Evolutionary conservation across 2,888 invertebrate species (phyloP), one percentile per base, ranked within the genome.

Genomic region (Tanytarsus gracilentus): DNA sequence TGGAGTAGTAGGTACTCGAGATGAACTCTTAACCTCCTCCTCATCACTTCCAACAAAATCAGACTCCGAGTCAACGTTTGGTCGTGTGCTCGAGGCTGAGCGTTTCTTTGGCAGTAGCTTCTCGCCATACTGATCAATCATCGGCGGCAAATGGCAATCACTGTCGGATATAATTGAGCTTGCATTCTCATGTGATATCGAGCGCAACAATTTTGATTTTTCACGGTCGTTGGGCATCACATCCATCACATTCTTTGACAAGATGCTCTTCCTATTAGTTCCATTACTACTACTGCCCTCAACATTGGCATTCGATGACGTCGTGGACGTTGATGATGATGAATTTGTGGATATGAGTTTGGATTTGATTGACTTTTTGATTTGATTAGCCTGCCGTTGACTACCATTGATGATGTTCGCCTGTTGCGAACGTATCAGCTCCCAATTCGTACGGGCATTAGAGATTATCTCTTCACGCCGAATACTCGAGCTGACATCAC

Each of bases 381-480:
- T 40, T 25, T 58, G 58, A 36, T 50, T 60, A 44, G 16, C 21
- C 61, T 69, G 67, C 14, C 60, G 60, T 50, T 60, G 49, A 30
- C 23, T 33, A n/a, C 30, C 59, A 30, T 26, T 50, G 7, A 36
- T 29, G 26, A 60, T 60, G 14, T 23, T 60, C 5, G 60, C 51
- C 59, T 74, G 74, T 73, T 82, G 84, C 3, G 86, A 82, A 62
- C 88, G 77, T 11, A 88, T 72, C 52, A 88, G 72, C 70, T 90
- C 88, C 89, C 89, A 90, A 69, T 88, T 90, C n/a, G 87, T 88
- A 64, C 88, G 79, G 2, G 89, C 89, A 68, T 89, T 89, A 39
- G 87, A 85, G 64, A 90, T 90, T 3, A 88, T 84, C 71, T 89
- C 87, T 70, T 89, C 88, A n/a, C 88, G 77, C 1, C 84, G 78